Evolutionary conservation across 1,140 invertebrate species (phyloP).

Genomic region (Megalopta genalis): DNA sequence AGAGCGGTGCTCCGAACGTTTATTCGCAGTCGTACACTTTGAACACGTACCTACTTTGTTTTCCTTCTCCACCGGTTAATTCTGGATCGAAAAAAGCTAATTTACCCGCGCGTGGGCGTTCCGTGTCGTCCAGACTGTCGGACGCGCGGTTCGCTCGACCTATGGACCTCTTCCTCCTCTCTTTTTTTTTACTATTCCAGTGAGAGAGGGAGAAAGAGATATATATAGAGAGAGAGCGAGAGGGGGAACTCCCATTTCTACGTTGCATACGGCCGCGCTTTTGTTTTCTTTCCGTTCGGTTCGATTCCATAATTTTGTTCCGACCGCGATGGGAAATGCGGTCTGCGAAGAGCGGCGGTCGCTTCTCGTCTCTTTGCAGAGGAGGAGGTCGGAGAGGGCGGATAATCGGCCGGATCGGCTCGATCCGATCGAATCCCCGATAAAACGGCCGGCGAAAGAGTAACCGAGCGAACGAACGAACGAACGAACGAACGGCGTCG

Average conservation of each 20-base stretch:
- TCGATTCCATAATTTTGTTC: slow-evolving; percentile 31
- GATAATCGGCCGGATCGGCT: slow-evolving; percentile 9
- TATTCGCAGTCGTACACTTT: too few relatives aligned
- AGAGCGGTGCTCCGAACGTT: too few relatives aligned
- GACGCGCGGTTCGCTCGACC: not conserved
- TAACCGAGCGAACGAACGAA: not conserved
- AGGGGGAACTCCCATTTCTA: not conserved
- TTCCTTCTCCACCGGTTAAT: too few relatives aligned
- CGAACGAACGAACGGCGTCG: too few relatives aligned
- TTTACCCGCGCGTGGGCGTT: not conserved
- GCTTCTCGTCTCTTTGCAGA: slow-evolving; percentile 14
- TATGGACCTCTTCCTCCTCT: not conserved
- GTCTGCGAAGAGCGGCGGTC: not conserved
- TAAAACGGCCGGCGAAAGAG: not conserved
- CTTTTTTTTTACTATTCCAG: not conserved
- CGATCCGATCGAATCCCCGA: slow-evolving; percentile 23
- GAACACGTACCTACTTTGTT: too few relatives aligned
- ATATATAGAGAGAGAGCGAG: too few relatives aligned
- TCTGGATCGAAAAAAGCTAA: not conserved
- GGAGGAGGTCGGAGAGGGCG: not conserved
- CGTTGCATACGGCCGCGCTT: not conserved
- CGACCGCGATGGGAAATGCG: slow-evolving; percentile 14
- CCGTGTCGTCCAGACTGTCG: not conserved
- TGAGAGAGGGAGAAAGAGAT: too few relatives aligned
- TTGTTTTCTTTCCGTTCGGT: slow-evolving; percentile 12